Evolutionary conservation across 1,140 invertebrate species (phyloP).

Genomic region (Thalassaphorura encarpata): DNA sequence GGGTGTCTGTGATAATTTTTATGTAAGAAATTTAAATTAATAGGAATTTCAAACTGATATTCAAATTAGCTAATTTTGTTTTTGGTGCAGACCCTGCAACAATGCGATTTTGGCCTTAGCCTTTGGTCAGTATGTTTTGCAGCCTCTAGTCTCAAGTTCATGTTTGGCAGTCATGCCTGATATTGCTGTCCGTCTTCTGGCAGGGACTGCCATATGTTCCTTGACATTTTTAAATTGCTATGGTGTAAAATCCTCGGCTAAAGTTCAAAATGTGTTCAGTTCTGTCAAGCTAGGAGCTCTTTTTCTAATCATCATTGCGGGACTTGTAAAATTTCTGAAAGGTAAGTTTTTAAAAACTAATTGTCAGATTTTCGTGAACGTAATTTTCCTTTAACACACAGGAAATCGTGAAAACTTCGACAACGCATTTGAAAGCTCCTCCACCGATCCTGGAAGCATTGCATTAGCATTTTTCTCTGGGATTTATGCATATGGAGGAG

Average conservation of each 20-base stretch:
- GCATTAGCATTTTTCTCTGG: slow-evolving; percentile 88
- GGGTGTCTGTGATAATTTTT: slow-evolving; percentile 80
- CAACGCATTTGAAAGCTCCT: slow-evolving; percentile 65
- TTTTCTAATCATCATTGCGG: slow-evolving; percentile 48
- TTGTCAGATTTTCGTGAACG: slow-evolving; percentile 37
- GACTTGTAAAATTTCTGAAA: slow-evolving; percentile 42
- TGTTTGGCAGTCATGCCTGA: slow-evolving; percentile 55
- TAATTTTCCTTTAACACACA: slow-evolving; percentile 32
- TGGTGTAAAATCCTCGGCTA: slow-evolving; percentile 74
- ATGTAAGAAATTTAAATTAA: slow-evolving; percentile 40
- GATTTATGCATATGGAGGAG: slow-evolving; percentile 88
- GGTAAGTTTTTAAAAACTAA: not conserved
- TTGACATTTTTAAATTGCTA: slow-evolving; percentile 81
- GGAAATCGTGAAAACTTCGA: slow-evolving; percentile 60
- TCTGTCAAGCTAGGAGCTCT: slow-evolving; percentile 45
- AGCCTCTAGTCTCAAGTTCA: slow-evolving; percentile 82
- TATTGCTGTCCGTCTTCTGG: slow-evolving; percentile 57
- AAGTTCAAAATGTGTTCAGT: slow-evolving; percentile 66
- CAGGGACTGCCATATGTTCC: slow-evolving; percentile 62
- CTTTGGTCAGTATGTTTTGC: slow-evolving; percentile 87
- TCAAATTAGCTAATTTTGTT: slow-evolving; percentile 1
- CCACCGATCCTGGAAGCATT: slow-evolving; percentile 66
- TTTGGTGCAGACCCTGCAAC: slow-evolving; percentile 59
- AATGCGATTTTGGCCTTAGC: slow-evolving; percentile 94
- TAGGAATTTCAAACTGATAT: not conserved